Evolutionary conservation across 2,113 vertebrate species (phyloP).

Genomic region (Dromaius novaehollandiae): DNA sequence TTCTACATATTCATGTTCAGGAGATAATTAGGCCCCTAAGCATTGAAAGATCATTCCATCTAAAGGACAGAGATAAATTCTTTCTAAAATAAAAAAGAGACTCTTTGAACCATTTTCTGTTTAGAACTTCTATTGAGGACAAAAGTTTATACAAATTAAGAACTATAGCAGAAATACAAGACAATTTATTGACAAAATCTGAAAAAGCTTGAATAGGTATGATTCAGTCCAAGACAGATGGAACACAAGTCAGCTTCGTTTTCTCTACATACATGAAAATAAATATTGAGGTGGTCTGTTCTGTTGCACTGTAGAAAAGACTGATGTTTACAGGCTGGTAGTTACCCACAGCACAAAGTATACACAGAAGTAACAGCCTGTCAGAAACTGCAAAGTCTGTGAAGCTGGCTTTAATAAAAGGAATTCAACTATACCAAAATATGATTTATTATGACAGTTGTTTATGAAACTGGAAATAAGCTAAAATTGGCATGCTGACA

Average conservation of each 20-base stretch:
- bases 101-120: background rate
- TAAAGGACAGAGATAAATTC: background rate
- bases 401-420: background rate
- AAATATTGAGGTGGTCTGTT: background rate
- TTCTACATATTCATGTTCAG: background rate
- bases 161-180: background rate
- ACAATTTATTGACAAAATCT: background rate
- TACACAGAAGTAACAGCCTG: rapidly evolving
- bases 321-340: rapidly evolving
- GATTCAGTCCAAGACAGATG: rapidly evolving
- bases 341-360: rapidly evolving
- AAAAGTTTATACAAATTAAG: background rate
- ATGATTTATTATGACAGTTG: rapidly evolving
- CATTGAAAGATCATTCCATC: rapidly evolving
- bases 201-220: rapidly evolving
- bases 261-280: rapidly evolving
- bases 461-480: background rate
- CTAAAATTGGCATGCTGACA: background rate
- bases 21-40: rapidly evolving
- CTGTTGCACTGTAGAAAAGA: rapidly evolving
- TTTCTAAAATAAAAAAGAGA: background rate
- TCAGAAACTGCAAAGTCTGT: rapidly evolving
- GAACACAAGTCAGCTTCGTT: too few relatives aligned
- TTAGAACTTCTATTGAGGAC: background rate
- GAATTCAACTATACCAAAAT: background rate